phyloP scores from a whole-genome alignment of 2,888 invertebrate species.

The Agrochola macilenta region DNA sequence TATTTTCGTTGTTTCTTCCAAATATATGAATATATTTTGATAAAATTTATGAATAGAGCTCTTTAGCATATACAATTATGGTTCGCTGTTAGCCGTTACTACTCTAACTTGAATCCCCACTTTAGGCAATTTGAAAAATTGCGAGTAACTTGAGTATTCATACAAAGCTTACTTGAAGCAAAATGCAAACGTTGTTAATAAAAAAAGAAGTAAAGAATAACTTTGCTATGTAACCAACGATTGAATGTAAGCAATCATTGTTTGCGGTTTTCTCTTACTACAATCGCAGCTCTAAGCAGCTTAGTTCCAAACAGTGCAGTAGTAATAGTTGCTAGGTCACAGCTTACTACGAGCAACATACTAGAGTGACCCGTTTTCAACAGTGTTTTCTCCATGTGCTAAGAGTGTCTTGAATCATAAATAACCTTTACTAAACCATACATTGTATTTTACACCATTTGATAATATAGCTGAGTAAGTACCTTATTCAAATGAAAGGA shows the following conservation, averaged over 20 bases:
- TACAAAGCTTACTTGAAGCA: conserved; percentile 11
- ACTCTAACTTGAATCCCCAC: neutral
- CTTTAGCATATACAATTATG: neutral
- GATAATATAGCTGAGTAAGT: conserved; percentile 5
- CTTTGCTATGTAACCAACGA: conserved; percentile 25
- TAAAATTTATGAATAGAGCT: neutral
- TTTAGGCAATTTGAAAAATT: neutral
- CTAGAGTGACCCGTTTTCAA: conserved; percentile 27
- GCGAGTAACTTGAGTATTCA: conserved; percentile 5
- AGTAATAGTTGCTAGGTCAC: conserved; percentile 18
- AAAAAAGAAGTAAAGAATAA: conserved; percentile 29
- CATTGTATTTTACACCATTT: conserved; percentile 40
- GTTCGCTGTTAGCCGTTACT: neutral
- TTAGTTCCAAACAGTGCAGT: conserved; percentile 29
- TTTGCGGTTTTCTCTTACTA: conserved; percentile 34
- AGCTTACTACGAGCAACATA: conserved; percentile 23
- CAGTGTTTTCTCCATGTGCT: conserved; percentile 19
- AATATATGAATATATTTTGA: too few relatives aligned
- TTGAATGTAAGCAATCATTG: conserved; percentile 46
- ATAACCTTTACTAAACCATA: conserved; percentile 21
- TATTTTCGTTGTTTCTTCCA: too few relatives aligned
- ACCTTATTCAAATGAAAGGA: conserved; percentile 19
- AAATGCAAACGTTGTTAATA: too few relatives aligned
- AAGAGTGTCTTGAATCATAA: conserved; percentile 21
- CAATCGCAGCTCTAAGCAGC: conserved; percentile 19